These are phyloP conservation scores for Dicranocentrus wangi DNA, from an alignment of 2,888 invertebrate species.

Conservation along the genomic window DNA sequence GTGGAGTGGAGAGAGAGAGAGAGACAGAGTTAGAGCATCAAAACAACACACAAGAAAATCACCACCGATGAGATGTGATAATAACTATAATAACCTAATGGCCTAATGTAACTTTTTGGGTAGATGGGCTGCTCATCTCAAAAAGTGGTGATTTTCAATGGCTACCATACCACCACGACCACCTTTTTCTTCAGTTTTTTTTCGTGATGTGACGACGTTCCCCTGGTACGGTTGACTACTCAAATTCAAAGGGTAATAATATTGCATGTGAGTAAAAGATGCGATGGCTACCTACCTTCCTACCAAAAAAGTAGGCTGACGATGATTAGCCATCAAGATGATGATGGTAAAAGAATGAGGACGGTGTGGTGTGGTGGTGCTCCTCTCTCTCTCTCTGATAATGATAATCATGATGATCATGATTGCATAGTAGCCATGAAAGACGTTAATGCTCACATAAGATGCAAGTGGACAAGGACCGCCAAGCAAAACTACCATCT, in stretches of 20 bases:
- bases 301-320: background rate
- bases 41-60: constrained; percentile 8
- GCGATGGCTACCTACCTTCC: too few species aligned
- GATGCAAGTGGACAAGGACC: constrained; percentile 5
- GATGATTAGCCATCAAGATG: constrained; percentile 38
- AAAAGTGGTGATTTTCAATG: background rate
- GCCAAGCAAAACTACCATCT: background rate
- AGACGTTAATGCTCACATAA: constrained; percentile 26
- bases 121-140: background rate
- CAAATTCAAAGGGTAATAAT: constrained; percentile 22
- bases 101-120: too few species aligned
- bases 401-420: constrained; percentile 28
- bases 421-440: constrained; percentile 30
- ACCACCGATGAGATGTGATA: constrained; percentile 37
- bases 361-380: background rate
- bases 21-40: too few species aligned
- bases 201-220: background rate
- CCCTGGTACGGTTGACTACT: constrained; percentile 10
- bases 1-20: too few species aligned
- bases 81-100: constrained; percentile 29
- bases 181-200: constrained; percentile 6
- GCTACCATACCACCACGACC: background rate
- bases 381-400: too few species aligned
- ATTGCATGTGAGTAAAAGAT: constrained; percentile 14
- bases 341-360: constrained; percentile 19